Base-by-base conservation (phyloP, 1,140 invertebrate genomes). In the Drosophila micromelanica region DNA sequence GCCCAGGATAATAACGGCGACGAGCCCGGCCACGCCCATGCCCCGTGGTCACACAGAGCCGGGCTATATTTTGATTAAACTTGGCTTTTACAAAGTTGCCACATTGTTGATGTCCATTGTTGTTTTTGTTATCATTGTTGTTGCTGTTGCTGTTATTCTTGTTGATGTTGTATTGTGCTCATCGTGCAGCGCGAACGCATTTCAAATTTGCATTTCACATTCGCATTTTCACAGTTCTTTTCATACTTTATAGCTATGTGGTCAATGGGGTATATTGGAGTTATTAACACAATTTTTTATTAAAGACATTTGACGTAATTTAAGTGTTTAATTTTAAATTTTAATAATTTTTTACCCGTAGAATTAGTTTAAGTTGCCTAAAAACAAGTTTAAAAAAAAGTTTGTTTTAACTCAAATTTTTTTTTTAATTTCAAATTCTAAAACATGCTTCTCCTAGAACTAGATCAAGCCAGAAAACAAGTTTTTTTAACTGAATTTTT, bases 31-130 rank as follows among this genome's bases (percentile, higher is more conserved):
- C 54, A 71, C 48, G 15, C 46, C 20, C 60, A 35, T 9, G 57
- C 40, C 56, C 56, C 51, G 42, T 45, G 49, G 71, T 20, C 64
- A 52, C 45, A 52, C 20, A 37, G 42, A 60, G 49, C 76, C 62
- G 45, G 54, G 63, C 72, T 48, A 70, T 74, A 86, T 86, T 86
- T 80, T 85, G 81, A 86, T 85, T 86, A 85, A 86, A 85, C 78
- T 87, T 86, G 82, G 82, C 81, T 87, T 81, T 86, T 86, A 86
- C 80, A 76, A 55, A 54, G 49, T 54, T 78, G 61, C 56, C 63
- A 51, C 77, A 70, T 74, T 59, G 57, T 73, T 69, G 56, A 54
- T 56, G 65, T 15, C 23, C 63, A 79, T 82, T 82, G 79, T 84
- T 78, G 59, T 54, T 46, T 15, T 51, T 74, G 52, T 30, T 46